Percentiles rank a stretch among this genome's conserved stretches.
phyloP scores from a whole-genome alignment of 2,113 vertebrate genomes.

The Puffinus mauretanicus region DNA sequence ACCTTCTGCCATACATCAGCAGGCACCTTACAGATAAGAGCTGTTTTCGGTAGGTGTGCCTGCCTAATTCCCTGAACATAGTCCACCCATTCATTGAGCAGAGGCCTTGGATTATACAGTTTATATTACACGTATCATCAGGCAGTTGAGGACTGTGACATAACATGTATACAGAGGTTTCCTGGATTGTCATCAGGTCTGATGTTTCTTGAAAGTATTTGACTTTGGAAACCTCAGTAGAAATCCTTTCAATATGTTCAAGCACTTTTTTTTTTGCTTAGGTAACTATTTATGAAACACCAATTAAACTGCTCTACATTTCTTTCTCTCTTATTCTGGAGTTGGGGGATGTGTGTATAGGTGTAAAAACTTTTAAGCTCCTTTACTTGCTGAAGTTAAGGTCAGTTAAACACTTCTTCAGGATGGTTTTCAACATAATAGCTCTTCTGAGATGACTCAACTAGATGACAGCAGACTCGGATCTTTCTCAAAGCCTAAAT shows the following conservation, averaged over 20 bases:
- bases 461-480: background rate
- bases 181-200: background rate
- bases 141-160: background rate
- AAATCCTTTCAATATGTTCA: background rate
- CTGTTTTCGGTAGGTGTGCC: background rate
- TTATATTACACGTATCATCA: background rate
- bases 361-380: background rate
- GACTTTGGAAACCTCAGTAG: background rate
- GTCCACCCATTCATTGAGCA: background rate
- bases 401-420: background rate
- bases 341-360: too few relatives aligned
- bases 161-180: background rate
- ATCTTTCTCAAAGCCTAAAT: background rate
- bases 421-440: background rate
- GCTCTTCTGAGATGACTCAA: background rate
- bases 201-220: background rate
- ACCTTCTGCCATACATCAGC: background rate
- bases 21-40: background rate
- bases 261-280: background rate
- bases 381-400: background rate
- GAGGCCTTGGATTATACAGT: background rate
- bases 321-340: background rate
- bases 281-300: background rate
- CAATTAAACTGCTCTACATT: background rate
- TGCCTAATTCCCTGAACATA: background rate